Evolutionary conservation across 2,888 invertebrate genomes (phyloP).

Genomic region (Abscondita cerata): DNA sequence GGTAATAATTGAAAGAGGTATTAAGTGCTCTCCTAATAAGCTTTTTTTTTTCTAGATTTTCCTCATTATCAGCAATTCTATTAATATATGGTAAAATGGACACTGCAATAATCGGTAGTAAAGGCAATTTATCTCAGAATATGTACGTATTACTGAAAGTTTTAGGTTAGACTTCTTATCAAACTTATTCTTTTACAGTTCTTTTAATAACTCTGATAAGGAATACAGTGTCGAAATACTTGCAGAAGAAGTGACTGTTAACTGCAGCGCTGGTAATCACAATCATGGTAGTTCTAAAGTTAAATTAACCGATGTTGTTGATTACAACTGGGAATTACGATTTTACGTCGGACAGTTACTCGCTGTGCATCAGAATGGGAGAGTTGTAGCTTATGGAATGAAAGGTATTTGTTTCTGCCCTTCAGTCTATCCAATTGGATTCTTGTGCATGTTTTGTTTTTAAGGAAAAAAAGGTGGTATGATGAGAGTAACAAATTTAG

Average conservation of each 20-base stretch:
- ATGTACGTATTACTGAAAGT: slow-evolving; percentile 44
- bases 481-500: slow-evolving; percentile 84
- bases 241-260: slow-evolving; percentile 71
- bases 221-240: slow-evolving; percentile 53
- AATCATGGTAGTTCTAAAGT: slow-evolving; percentile 88
- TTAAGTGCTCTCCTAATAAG: too few relatives aligned
- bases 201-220: slow-evolving; percentile 52
- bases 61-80: neutral
- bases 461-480: slow-evolving; percentile 67
- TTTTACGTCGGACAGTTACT: slow-evolving; percentile 88
- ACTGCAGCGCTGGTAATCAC: slow-evolving; percentile 75
- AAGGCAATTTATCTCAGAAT: slow-evolving; percentile 47
- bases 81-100: slow-evolving; percentile 44
- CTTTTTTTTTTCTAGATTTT: too few relatives aligned
- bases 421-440: neutral
- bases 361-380: slow-evolving; percentile 85
- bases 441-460: slow-evolving; percentile 6
- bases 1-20: too few relatives aligned
- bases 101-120: slow-evolving; percentile 42
- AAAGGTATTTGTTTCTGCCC: slow-evolving; percentile 72
- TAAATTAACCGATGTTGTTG: slow-evolving; percentile 87
- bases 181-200: slow-evolving; percentile 42
- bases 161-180: slow-evolving; percentile 30
- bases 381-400: slow-evolving; percentile 88
- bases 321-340: slow-evolving; percentile 91